phyloP scores from a whole-genome alignment of 2,888 invertebrate species.

The Clusia tigrina region DNA sequence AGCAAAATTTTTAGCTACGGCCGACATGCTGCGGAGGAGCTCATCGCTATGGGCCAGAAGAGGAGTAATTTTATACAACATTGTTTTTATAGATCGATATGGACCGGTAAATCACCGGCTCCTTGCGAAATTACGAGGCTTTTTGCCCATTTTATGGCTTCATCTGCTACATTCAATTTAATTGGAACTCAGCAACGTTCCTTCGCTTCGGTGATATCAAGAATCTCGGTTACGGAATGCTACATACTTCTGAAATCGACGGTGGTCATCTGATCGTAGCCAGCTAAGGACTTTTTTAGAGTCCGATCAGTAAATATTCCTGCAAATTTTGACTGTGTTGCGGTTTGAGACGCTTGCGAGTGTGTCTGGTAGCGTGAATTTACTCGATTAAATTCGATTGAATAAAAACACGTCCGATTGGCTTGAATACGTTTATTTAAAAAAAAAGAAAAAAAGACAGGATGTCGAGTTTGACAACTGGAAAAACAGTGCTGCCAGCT shows the following conservation, averaged over 20 bases:
- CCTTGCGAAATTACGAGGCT: not conserved
- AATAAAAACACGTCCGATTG: too few species aligned
- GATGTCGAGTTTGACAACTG: too few species aligned
- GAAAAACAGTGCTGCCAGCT: too few species aligned
- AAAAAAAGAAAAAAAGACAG: too few species aligned
- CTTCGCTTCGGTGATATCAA: conserved; percentile 4
- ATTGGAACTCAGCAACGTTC: conserved; percentile 11
- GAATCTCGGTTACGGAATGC: conserved; percentile 36
- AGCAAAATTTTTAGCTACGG: not conserved
- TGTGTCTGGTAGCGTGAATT: too few species aligned
- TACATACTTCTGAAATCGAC: too few species aligned
- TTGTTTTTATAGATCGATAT: not conserved
- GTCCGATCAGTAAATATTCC: conserved; percentile 36
- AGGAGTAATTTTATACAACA: not conserved
- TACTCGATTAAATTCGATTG: too few species aligned
- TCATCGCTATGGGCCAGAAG: not conserved
- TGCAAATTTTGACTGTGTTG: conserved; percentile 22
- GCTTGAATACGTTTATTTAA: too few species aligned
- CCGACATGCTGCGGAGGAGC: not conserved
- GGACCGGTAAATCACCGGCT: not conserved
- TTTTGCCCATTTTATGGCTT: too few species aligned
- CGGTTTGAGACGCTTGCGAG: too few species aligned
- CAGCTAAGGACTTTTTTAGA: conserved; percentile 39
- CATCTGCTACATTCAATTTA: not conserved
- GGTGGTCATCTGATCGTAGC: conserved; percentile 36